These are phyloP conservation scores for Cyclargus thomasi DNA, from an alignment of 1,140 invertebrate species.

Conservation along the genomic window DNA sequence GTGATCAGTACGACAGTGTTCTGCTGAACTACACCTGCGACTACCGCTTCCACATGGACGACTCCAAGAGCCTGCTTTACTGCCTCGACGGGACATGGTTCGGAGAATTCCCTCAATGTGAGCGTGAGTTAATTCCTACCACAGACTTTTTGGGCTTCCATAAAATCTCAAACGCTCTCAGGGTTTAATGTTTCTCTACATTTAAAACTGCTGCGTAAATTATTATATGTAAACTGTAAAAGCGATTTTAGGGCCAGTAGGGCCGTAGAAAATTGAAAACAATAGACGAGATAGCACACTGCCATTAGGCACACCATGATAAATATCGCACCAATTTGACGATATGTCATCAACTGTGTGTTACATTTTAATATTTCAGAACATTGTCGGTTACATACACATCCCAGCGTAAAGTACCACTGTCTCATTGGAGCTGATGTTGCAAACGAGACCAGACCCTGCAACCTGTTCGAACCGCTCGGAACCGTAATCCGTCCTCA, in stretches of 20 bases:
- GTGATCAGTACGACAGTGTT: not conserved
- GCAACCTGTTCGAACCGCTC: not conserved
- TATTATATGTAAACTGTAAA: too few relatives aligned
- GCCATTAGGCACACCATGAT: too few relatives aligned
- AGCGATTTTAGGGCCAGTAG: too few relatives aligned
- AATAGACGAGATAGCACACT: too few relatives aligned
- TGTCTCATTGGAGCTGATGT: not conserved
- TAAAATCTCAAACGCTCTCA: too few relatives aligned
- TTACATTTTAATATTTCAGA: not conserved
- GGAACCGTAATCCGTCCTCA: not conserved
- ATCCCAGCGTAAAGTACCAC: not conserved
- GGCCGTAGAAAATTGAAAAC: too few relatives aligned
- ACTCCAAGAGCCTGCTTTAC: not conserved
- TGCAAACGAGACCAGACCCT: not conserved
- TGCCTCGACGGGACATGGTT: not conserved
- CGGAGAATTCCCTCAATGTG: not conserved
- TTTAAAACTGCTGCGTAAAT: too few relatives aligned
- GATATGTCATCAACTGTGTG: too few relatives aligned
- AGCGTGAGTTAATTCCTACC: not conserved
- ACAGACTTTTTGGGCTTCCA: too few relatives aligned
- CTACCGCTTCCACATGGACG: not conserved
- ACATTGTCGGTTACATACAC: not conserved
- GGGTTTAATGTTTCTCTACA: not conserved
- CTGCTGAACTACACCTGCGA: conserved; percentile 4
- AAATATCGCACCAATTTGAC: too few relatives aligned